Percentiles rank a stretch among this genome's conserved stretches.
phyloP scores from a whole-genome alignment of 2,888 invertebrate species.

The Papilio gigon region DNA sequence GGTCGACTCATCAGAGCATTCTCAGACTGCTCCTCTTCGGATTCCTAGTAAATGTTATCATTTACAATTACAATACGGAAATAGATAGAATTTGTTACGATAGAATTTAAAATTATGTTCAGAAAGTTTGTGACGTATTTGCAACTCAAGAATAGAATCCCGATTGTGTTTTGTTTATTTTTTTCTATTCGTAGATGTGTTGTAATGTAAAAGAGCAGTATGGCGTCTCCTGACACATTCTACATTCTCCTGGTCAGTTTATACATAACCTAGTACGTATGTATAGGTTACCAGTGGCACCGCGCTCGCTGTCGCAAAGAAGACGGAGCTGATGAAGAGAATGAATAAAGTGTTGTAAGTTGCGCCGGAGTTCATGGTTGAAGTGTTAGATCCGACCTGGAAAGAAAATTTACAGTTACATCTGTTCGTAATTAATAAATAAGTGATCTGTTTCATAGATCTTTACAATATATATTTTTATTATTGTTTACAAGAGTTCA shows the following conservation, averaged over 20 bases:
- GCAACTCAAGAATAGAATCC: no score
- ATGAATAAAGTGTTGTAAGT: conserved; percentile 58
- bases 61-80: not conserved
- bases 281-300: conserved; percentile 65
- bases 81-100: not conserved
- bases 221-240: not conserved
- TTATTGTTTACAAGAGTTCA: not conserved
- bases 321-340: conserved; percentile 59
- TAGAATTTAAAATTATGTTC: not conserved
- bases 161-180: no score
- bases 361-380: conserved; percentile 61
- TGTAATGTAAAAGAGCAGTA: not conserved
- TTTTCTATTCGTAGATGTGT: no score
- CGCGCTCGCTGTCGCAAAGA: conserved; percentile 59
- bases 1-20: conserved; percentile 62
- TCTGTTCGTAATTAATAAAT: not conserved
- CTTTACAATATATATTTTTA: not conserved
- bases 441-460: not conserved
- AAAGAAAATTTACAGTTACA: not conserved
- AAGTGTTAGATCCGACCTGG: conserved; percentile 44
- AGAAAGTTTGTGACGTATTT: no score
- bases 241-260: not conserved
- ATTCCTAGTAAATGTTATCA: conserved; percentile 54
- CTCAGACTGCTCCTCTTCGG: conserved; percentile 70
- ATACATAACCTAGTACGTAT: not conserved